These are phyloP conservation scores for Perizoma affinitatum DNA, from an alignment of 2,888 invertebrate genomes.

Conservation along the genomic window DNA sequence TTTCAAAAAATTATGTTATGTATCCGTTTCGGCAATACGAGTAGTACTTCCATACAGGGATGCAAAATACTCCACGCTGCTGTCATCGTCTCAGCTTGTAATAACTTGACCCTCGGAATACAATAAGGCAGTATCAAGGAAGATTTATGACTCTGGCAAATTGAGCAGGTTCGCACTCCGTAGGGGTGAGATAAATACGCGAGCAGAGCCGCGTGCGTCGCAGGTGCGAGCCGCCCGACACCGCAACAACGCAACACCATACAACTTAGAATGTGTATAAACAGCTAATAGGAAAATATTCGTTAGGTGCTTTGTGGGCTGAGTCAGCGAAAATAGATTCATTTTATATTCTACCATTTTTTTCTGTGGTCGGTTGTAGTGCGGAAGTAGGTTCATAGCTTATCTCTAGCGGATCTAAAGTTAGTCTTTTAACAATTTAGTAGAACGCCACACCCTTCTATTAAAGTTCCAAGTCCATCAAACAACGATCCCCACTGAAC, in stretches of 20 bases:
- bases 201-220: slow-evolving; percentile 42
- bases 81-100: slow-evolving; percentile 13
- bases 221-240: slow-evolving; percentile 49
- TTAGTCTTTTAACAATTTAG: too few relatives aligned
- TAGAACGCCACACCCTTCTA: too few relatives aligned
- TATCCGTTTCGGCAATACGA: too few relatives aligned
- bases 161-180: slow-evolving; percentile 38
- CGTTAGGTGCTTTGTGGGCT: background rate
- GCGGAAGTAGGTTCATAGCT: too few relatives aligned
- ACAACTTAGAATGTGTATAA: slow-evolving; percentile 4
- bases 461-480: too few relatives aligned
- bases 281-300: slow-evolving; percentile 1
- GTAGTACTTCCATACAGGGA: background rate
- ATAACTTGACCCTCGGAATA: slow-evolving; percentile 28
- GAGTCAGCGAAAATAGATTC: background rate
- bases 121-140: slow-evolving; percentile 25
- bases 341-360: too few relatives aligned
- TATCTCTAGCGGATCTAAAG: too few relatives aligned
- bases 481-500: too few relatives aligned
- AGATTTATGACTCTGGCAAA: slow-evolving; percentile 25
- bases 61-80: background rate
- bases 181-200: slow-evolving; percentile 54
- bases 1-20: too few relatives aligned
- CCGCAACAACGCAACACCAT: slow-evolving; percentile 32
- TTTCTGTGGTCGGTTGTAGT: too few relatives aligned